phyloP scores from a whole-genome alignment of 2,888 invertebrate species.

The Lithodes maja region DNA sequence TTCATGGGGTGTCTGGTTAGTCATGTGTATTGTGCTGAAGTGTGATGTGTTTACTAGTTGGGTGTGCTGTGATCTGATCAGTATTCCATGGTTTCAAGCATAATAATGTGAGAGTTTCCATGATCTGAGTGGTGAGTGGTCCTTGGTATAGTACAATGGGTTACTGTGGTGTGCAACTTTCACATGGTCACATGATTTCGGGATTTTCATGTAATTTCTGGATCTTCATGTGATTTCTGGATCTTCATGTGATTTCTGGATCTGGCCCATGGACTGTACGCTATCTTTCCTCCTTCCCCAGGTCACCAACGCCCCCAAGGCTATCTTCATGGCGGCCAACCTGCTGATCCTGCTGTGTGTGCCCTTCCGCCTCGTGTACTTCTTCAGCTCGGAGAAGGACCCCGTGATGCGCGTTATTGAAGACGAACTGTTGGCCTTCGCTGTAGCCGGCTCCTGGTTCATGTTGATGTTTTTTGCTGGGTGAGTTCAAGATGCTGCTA shows the following conservation, averaged over 20 bases:
- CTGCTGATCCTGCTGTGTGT: slow-evolving; percentile 91
- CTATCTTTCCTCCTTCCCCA: slow-evolving; percentile 24
- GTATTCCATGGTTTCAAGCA: no score
- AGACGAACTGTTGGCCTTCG: slow-evolving; percentile 92
- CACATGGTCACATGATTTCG: no score
- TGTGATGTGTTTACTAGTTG: no score
- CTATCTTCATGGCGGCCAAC: slow-evolving; percentile 81
- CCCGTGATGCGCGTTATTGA: slow-evolving; percentile 85
- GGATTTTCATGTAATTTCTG: no score
- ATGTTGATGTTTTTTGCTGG: slow-evolving; percentile 99
- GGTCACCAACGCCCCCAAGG: slow-evolving; percentile 66
- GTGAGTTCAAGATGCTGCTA: slow-evolving; percentile 77
- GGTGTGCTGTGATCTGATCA: no score
- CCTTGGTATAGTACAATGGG: no score
- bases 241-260: no score
- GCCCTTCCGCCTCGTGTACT: slow-evolving; percentile 82
- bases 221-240: no score
- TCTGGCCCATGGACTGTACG: no score
- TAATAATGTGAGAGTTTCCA: no score
- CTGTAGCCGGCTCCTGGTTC: slow-evolving; percentile 98
- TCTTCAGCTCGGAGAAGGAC: slow-evolving; percentile 40
- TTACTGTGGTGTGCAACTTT: no score
- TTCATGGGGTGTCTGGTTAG: slow-evolving; percentile 84
- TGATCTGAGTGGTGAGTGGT: no score
- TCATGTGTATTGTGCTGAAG: neutral